Percentiles rank a stretch among this genome's conserved stretches.
These are phyloP conservation scores for Ariolimax columbianus DNA, from an alignment of 2,888 invertebrate genomes.

Conservation along the genomic window DNA sequence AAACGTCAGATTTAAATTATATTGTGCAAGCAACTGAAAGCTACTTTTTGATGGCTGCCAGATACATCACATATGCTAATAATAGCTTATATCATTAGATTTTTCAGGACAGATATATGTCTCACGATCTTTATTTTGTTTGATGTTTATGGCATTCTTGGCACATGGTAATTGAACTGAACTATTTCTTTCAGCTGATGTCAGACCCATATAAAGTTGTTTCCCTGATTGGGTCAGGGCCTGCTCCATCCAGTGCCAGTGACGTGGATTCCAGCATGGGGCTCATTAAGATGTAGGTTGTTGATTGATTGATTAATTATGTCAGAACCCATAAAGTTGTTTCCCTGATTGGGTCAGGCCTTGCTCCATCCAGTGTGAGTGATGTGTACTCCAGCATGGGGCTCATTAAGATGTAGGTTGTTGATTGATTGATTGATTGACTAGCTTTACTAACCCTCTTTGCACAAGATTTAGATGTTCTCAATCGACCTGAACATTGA, in stretches of 20 bases:
- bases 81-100: too few species aligned
- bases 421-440: too few species aligned
- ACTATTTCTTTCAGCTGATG: slow-evolving; percentile 48
- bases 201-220: slow-evolving; percentile 45
- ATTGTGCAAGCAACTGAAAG: too few species aligned
- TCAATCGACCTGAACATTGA: too few species aligned
- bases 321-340: slow-evolving; percentile 48
- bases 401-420: slow-evolving; percentile 45
- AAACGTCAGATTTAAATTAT: too few species aligned
- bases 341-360: slow-evolving; percentile 33
- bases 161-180: too few species aligned
- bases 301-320: background rate
- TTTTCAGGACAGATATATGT: too few species aligned
- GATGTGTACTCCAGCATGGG: slow-evolving; percentile 28
- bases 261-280: slow-evolving; percentile 28
- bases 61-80: too few species aligned
- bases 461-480: too few species aligned
- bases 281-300: slow-evolving; percentile 45
- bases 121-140: background rate
- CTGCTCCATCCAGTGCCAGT: background rate
- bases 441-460: too few species aligned
- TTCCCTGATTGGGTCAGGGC: slow-evolving; percentile 33
- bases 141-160: background rate
- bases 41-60: too few species aligned
- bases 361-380: background rate